A percentile compares a stretch with the other conserved stretches of the same genome.
Evolutionary conservation across 2,888 invertebrate species (phyloP).

Genomic region (Xanthia togata): DNA sequence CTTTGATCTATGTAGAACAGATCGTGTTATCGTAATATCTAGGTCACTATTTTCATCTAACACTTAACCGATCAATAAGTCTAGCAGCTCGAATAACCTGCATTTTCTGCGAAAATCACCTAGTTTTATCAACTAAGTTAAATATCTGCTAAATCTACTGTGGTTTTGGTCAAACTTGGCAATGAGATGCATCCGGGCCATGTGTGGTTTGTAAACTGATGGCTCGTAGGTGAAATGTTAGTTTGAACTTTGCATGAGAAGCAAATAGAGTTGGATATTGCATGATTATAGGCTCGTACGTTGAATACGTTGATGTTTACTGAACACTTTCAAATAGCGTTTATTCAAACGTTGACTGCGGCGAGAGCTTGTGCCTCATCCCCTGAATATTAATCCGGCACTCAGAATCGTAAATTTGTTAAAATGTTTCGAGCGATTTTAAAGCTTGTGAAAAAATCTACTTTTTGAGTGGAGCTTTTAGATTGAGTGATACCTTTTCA

Average conservation of each 20-base stretch:
- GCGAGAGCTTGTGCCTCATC: slow-evolving; percentile 46
- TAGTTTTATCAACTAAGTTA: neutral
- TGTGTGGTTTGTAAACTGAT: slow-evolving; percentile 25
- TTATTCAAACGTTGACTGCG: slow-evolving; percentile 46
- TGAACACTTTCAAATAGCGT: slow-evolving; percentile 34
- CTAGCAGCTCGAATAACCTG: too few species aligned
- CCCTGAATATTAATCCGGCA: slow-evolving; percentile 45
- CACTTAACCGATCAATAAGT: neutral
- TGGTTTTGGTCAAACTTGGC: neutral
- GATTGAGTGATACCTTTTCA: neutral
- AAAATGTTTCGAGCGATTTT: neutral
- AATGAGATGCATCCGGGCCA: slow-evolving; percentile 7
- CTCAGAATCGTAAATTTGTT: slow-evolving; percentile 34
- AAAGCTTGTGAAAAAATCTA: neutral
- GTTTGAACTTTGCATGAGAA: neutral
- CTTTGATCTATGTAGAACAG: neutral
- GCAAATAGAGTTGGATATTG: neutral
- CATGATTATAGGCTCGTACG: neutral
- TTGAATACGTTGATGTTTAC: slow-evolving; percentile 19
- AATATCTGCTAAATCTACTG: neutral
- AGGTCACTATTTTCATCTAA: slow-evolving; percentile 2
- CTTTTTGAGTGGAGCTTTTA: neutral
- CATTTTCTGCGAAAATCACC: neutral
- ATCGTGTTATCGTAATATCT: neutral
- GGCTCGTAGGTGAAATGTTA: neutral